Evolutionary conservation across 2,888 invertebrate genomes (phyloP), one percentile per base, ranked within the genome.

Genomic region (Nomada fucata): DNA sequence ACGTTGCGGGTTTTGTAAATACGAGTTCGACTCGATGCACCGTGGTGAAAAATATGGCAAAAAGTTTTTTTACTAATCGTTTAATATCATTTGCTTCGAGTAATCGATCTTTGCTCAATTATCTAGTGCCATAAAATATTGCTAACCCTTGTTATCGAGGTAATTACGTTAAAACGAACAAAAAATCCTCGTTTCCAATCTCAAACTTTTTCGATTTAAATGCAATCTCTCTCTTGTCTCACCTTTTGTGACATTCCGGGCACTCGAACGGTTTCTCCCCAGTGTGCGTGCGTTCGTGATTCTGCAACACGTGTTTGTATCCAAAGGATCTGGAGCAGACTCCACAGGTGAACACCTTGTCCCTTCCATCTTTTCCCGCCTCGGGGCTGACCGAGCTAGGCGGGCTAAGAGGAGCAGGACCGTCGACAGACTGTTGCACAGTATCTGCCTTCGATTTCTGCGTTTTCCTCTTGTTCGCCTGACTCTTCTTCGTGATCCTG

Each of bases 211-310:
- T 36, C 7, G 36, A 36, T 7, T 36, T 7, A 7, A 36, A 36
- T 36, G 36, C 36, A 36, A 36, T 36, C 36, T 36, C 36, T 36
- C 36, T 36, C 36, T 36, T 36, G 36, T 7, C 90, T 89, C 52
- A 93, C 85, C 98, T 95, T 94, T 98, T 98, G 93, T 98, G 97
- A 92, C 98, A 98, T 93, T 98, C 97, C 47, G 96, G 96, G 91
- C 98, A 98, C 92, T 98, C 97, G 94, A 98, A 98, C 0, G 98
- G 98, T 91, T 98, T 98, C 92, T 98, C 98, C 0, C 98, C 98
- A 0, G 98, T 98, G 93, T 98, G 98, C 0, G 98, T 98, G 88
- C 98, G 96, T 91, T 98, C 98, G 94, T 98, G 98, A 93, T 98
- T 98, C 94, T 98, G 98, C 68, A 98, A 95, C 26, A 98, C 98